Base-by-base conservation (phyloP, 2,797 vertebrate genomes). In the Esox lucius region DNA sequence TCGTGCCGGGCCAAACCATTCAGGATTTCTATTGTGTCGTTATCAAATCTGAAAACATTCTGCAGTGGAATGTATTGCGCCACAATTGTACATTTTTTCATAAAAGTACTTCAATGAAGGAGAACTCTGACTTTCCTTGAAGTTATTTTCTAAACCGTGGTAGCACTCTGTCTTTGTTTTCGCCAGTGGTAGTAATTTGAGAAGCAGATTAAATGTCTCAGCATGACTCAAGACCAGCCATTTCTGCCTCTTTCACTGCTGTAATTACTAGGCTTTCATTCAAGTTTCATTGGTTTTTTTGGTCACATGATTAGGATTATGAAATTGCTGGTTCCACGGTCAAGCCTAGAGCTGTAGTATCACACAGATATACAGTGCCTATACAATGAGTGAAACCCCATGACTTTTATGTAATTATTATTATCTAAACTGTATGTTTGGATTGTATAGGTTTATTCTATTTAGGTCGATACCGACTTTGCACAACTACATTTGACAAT, bases 291-390 rank as follows among this genome's bases (percentile, higher is more conserved):
- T 83, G 72, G 82, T 79, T 75, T 79, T 71, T 69, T 73, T n/a
- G 83, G 86, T 90, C 88, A 90, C 87, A 89, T 86, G 89, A 84
- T 72, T 80, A 77, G 81, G 86, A 89, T 89, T 86, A 87, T 86
- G 83, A 17, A 66, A 66, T 66, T 11, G 9, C 31, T 65, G 62
- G 16, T 3, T 80, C 88, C 76, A 56, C 78, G 84, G 86, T 86
- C 87, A 86, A 1, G 72, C 83, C 70, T 69, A 75, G 72, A 74
- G 86, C 81, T 86, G 82, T 88, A 90, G 83, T 87, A 90, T 90
- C 82, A 84, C 77, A 87, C 78, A 74, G 80, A 78, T 75, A 82
- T 48, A 13, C 62, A 64, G 62, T 15, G 62, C 1, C 12, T 26
- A 64, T 13, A 64, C 22, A 64, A 64, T 28, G 28, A 6, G 39